phyloP scores from a whole-genome alignment of 2,888 invertebrate species.

The Meiosimyza decipiens region DNA sequence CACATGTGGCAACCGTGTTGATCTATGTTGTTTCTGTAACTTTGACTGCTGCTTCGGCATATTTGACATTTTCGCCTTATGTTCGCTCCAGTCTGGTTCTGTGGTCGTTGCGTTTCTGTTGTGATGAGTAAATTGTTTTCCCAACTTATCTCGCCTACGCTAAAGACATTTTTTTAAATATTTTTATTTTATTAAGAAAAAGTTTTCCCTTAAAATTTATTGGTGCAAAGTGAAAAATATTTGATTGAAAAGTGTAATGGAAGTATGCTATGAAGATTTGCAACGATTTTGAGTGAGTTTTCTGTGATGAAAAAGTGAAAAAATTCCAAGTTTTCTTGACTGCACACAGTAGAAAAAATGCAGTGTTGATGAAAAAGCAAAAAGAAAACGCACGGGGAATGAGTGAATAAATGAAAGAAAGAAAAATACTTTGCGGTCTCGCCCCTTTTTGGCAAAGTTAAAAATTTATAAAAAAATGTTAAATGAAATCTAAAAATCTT shows the following conservation, averaged over 20 bases:
- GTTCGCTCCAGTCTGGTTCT: conserved; percentile 36
- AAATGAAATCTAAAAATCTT: no score
- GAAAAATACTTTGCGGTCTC: conserved; percentile 27
- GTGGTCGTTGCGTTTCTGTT: conserved; percentile 39
- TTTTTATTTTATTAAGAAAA: conserved; percentile 14
- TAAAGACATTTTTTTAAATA: conserved; percentile 13
- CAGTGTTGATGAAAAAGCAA: neutral
- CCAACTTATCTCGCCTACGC: conserved; percentile 16
- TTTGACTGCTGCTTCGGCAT: conserved; percentile 3
- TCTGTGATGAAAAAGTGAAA: conserved; percentile 9
- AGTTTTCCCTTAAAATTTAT: conserved; percentile 5
- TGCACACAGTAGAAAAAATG: conserved; percentile 4
- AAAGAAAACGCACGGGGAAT: neutral
- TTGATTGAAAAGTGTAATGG: neutral
- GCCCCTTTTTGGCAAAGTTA: conserved; percentile 14
- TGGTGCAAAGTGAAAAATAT: conserved; percentile 9
- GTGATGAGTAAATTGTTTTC: conserved; percentile 18
- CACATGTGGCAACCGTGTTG: no score
- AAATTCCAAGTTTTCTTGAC: conserved; percentile 3
- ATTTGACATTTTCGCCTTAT: conserved; percentile 27
- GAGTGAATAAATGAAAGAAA: conserved; percentile 8
- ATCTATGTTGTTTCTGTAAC: conserved; percentile 20
- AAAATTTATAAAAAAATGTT: no score
- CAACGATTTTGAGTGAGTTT: conserved; percentile 22
- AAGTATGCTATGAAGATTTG: neutral